phyloP scores from a whole-genome alignment of 2,113 vertebrate genomes.

The Cololabis saira region DNA sequence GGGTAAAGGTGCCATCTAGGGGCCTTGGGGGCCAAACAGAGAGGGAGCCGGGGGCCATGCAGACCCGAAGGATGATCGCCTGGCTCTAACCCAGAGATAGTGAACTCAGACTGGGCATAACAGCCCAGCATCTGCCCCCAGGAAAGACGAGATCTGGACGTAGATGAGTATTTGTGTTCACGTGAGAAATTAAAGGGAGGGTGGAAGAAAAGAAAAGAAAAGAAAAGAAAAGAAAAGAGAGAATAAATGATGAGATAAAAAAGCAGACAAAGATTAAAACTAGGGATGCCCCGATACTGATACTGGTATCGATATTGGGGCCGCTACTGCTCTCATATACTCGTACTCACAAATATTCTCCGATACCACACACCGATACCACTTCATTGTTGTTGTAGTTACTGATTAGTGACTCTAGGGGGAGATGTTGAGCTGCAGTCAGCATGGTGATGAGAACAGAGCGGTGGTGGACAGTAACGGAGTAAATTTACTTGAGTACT shows the following conservation, averaged over 20 bases:
- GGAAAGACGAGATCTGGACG: conserved; percentile 62
- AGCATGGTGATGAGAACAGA: too few relatives aligned
- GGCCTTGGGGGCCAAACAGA: conserved; percentile 40
- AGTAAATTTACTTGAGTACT: too few relatives aligned
- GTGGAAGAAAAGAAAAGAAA: background rate
- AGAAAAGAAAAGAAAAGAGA: background rate
- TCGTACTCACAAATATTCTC: too few relatives aligned
- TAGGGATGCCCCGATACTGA: too few relatives aligned
- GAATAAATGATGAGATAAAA: background rate
- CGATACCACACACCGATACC: too few relatives aligned
- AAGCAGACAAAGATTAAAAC: conserved; percentile 6
- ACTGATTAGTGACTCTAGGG: too few relatives aligned
- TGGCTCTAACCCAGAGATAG: conserved; percentile 24
- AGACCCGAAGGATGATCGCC: conserved; percentile 8
- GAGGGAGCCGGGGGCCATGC: conserved; percentile 7
- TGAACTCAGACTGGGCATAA: conserved; percentile 31
- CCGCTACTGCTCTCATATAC: too few relatives aligned
- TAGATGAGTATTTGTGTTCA: conserved; percentile 1
- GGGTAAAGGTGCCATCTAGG: conserved; percentile 92
- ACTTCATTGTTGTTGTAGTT: too few relatives aligned
- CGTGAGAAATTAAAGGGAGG: background rate
- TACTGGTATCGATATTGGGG: too few relatives aligned
- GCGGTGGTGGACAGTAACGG: too few relatives aligned
- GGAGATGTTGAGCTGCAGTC: too few relatives aligned
- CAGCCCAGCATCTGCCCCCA: conserved; percentile 71